Percentiles rank a stretch among this genome's conserved stretches.
These are phyloP conservation scores for Parotocinclus haroldoi DNA, from an alignment of 2,797 vertebrate species.

Conservation along the genomic window DNA sequence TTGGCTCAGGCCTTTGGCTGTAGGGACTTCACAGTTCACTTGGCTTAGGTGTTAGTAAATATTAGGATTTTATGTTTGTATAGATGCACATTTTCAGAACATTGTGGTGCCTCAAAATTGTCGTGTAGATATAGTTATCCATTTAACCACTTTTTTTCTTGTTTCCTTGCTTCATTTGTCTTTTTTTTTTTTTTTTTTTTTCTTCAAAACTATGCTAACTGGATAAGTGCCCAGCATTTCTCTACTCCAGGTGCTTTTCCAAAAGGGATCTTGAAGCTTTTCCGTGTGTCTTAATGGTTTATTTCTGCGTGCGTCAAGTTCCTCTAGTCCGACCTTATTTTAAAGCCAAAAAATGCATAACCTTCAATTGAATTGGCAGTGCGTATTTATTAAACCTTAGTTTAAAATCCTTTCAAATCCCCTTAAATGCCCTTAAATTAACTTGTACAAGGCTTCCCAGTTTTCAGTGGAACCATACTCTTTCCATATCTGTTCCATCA, in stretches of 20 bases:
- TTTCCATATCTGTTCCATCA: background rate
- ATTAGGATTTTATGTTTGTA: constrained; percentile 1
- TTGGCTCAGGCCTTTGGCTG: constrained; percentile 17
- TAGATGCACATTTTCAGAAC: constrained; percentile 8
- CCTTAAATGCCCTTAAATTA: too few species aligned
- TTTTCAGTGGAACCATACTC: background rate
- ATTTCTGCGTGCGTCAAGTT: background rate
- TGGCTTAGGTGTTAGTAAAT: background rate
- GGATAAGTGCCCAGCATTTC: constrained; percentile 12
- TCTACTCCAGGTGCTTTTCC: background rate
- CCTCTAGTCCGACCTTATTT: background rate
- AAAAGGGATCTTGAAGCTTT: background rate
- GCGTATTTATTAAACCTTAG: constrained; percentile 15
- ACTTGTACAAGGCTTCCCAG: background rate
- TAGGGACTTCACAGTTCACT: constrained; percentile 16
- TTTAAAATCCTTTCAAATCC: constrained; percentile 7
- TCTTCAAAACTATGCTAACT: constrained; percentile 29
- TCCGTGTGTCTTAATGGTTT: background rate
- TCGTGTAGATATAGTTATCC: background rate
- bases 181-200: background rate
- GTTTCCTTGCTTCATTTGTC: background rate
- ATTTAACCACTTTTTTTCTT: constrained; percentile 10
- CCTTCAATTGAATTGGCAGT: background rate
- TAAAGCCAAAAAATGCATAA: background rate
- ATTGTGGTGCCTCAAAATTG: constrained; percentile 16